Percentiles rank a stretch among this genome's conserved stretches.
These are phyloP conservation scores for Labeo calbasu DNA, from an alignment of 2,797 vertebrate species.

Conservation along the genomic window DNA sequence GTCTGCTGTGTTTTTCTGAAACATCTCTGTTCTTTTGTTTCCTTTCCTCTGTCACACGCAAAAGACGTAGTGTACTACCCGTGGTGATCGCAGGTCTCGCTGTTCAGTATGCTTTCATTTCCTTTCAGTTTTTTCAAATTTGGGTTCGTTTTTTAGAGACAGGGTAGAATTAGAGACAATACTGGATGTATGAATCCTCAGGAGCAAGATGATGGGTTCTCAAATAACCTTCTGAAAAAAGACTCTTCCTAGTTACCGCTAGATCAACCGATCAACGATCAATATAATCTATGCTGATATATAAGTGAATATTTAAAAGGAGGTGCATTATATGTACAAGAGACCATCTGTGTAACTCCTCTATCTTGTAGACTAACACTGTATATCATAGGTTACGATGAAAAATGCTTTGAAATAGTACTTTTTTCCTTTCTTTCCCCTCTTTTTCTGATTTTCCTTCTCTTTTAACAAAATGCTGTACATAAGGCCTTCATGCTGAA, in stretches of 20 bases:
- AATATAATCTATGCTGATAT: slow-evolving; percentile 86
- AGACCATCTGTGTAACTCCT: slow-evolving; percentile 92
- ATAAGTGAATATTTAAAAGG: slow-evolving; percentile 91
- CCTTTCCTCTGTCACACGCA: slow-evolving; percentile 76
- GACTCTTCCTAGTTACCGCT: slow-evolving; percentile 89
- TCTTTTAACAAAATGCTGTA: slow-evolving; percentile 92
- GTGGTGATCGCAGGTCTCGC: slow-evolving; percentile 91
- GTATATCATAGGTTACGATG: slow-evolving; percentile 92
- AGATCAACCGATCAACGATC: slow-evolving; percentile 86
- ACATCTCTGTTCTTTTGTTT: slow-evolving; percentile 52
- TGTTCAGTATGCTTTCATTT: slow-evolving; percentile 80
- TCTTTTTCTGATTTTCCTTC: slow-evolving; percentile 61
- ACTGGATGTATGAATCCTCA: slow-evolving; percentile 87
- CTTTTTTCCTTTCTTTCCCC: slow-evolving; percentile 66
- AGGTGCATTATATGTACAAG: slow-evolving; percentile 80
- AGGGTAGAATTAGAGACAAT: slow-evolving; percentile 96
- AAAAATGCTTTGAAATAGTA: slow-evolving; percentile 91
- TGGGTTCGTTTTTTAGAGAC: slow-evolving; percentile 78
- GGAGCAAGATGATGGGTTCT: slow-evolving; percentile 86
- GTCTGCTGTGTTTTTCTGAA: slow-evolving; percentile 88
- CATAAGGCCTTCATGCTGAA: slow-evolving; percentile 88
- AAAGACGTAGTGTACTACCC: slow-evolving; percentile 86
- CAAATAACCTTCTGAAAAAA: slow-evolving; percentile 83
- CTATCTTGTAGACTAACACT: slow-evolving; percentile 95
- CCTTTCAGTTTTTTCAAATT: background rate